Evolutionary conservation across 2,888 invertebrate species (phyloP), one percentile per base, ranked within the genome.

Genomic region (Beris morrisii): DNA sequence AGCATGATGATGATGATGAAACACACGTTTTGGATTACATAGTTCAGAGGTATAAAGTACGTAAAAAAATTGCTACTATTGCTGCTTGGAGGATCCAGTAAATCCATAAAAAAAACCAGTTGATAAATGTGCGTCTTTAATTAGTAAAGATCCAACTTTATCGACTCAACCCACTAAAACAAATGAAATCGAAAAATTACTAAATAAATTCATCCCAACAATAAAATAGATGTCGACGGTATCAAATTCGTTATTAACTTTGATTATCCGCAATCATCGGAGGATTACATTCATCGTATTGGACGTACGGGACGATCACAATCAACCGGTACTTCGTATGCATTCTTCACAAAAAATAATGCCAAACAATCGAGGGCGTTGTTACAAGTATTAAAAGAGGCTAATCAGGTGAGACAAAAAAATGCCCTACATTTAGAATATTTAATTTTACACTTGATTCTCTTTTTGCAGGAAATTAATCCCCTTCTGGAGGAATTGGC

Each of bases 241-340:
- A 94, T 96, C 75, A 95, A 94, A 82, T 93, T 90, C 83, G 95
- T 96, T 70, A 93, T 96, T 76, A 96, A 96, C 84, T 95, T 90
- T 84, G 95, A 96, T 83, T 96, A 94, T 82, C 95, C 95, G 52
- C 92, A 92, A 78, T 93, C 93, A 58, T 93, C 94, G 56, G 95
- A 96, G 82, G 95, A 96, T 82, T 96, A 96, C 80, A 93, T 96
- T 74, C 95, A 96, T 82, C 88, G 96, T 70, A 96, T 96, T 80
- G 96, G 96, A 59, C 88, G 96, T 77, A 96, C 96, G 38, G 96
- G 93, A 45, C 87, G 96, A 59, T 90, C 90, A 63, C 88, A 91
- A 79, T 86, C 89, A 74, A 92, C 90, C 71, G 95, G 94, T 71
- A 95, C 95, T 54, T 94, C 95, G 13, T 95, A 95, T 80, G 95